Base-by-base conservation (phyloP, 2,113 vertebrate species). In the Enhydra lutris region DNA sequence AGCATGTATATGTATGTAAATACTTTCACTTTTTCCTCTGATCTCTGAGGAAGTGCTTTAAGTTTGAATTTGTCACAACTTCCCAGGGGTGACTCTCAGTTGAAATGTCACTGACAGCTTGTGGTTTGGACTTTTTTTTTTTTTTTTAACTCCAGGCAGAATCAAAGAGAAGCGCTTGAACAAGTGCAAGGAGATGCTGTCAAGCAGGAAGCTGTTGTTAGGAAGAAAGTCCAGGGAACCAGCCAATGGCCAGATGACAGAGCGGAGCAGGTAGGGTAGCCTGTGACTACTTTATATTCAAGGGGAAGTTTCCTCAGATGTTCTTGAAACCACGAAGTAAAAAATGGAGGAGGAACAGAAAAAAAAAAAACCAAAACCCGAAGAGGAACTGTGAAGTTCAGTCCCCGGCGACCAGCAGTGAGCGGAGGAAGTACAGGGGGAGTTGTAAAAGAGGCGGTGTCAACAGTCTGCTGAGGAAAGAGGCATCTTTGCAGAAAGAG, bases 381-480 rank as follows among this genome's bases (percentile, higher is more conserved):
- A 97, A 97, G 98, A 97, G 98, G 97, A 98, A 98, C 96, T 2
- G 1, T n/a, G 26, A 52, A 29, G 59, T 91, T 97, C 6, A 0
- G 97, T 89, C 97, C 98, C 91, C 10, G 80, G 82, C n/a, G 97
- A 97, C 92, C 84, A 89, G 98, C 98, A 36, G 93, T 73, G 91
- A 95, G 97, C 84, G 81, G 98, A 98, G 98, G 98, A 99, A 99
- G 98, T 98, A 76, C 84, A 97, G 98, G 98, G 97, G 96, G 96
- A 74, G 97, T 88, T 91, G 82, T 95, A 93, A 97, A 94, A 97
- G 98, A 98, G 98, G 98, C 86, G 98, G 98, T 98, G 98, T 98
- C 97, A 97, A 97, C 98, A 98, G 98, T 97, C 98, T 98, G 97
- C 98, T 98, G 97, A 98, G 97, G 98, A 98, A 98, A 98, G 97